These are phyloP conservation scores for Phalloptychus januarius DNA, from an alignment of 2,797 vertebrate genomes.

Conservation along the genomic window DNA sequence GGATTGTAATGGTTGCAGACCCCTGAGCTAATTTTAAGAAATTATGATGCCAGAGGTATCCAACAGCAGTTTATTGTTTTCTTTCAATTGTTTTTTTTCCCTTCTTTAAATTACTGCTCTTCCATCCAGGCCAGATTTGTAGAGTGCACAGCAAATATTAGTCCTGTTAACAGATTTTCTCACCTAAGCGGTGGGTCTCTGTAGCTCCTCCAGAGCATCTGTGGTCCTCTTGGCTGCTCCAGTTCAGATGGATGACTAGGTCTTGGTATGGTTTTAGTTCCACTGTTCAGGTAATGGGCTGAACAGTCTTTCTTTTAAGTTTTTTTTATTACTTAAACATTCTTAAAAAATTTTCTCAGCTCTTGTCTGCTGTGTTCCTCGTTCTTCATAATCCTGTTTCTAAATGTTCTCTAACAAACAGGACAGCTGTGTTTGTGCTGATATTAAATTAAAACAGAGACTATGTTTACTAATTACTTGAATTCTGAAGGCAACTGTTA, in stretches of 20 bases:
- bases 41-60: too few species aligned
- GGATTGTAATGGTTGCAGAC: not conserved
- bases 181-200: not conserved
- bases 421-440: not conserved
- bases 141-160: not conserved
- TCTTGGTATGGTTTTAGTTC: not conserved
- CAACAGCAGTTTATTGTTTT: not conserved
- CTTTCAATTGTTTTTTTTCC: not conserved
- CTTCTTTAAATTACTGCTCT: not conserved
- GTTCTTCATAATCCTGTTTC: not conserved
- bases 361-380: not conserved
- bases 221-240: not conserved
- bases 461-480: not conserved
- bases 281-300: not conserved
- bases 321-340: not conserved
- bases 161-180: not conserved
- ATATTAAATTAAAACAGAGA: not conserved
- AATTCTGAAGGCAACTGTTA: not conserved
- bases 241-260: not conserved
- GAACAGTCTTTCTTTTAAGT: not conserved
- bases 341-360: not conserved
- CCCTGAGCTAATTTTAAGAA: not conserved
- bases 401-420: not conserved
- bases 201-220: not conserved
- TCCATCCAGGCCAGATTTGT: not conserved